Percentiles rank a stretch among this genome's conserved stretches.
Conservation (phyloP, 1,140 invertebrate species). For the Achatina immaculata region DNA sequence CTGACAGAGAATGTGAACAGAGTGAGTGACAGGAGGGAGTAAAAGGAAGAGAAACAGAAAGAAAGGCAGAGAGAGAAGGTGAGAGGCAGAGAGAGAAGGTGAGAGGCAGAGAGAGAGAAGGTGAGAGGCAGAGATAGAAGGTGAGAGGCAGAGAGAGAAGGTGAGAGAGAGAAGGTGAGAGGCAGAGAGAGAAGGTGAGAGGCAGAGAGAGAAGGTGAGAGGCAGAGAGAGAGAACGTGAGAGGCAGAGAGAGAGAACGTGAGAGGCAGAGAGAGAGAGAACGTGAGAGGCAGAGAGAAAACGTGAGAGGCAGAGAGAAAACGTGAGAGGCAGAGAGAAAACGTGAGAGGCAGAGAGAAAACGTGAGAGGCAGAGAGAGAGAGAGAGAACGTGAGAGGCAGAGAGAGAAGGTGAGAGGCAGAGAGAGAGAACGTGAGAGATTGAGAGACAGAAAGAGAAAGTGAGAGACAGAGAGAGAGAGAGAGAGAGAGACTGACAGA, state of each 20-base stretch:
- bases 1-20: neutral
- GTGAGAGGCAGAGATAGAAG: too few relatives aligned
- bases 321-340: neutral
- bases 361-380: neutral
- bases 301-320: neutral
- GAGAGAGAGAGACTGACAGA: neutral
- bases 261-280: neutral
- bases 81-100: neutral
- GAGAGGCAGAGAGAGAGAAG: too few relatives aligned
- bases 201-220: too few relatives aligned
- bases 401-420: neutral
- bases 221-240: neutral
- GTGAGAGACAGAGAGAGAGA: neutral
- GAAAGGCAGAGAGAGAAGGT: conserved; percentile 6
- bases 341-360: neutral
- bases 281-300: neutral
- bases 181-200: neutral
- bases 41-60: neutral
- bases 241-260: neutral
- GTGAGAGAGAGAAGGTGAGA: too few relatives aligned
- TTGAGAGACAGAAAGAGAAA: neutral
- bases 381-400: neutral
- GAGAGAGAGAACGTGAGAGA: neutral
- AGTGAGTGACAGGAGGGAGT: neutral
- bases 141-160: too few relatives aligned